Conservation (phyloP, 2,113 vertebrate species). For the Eulacestoma nigropectus region DNA sequence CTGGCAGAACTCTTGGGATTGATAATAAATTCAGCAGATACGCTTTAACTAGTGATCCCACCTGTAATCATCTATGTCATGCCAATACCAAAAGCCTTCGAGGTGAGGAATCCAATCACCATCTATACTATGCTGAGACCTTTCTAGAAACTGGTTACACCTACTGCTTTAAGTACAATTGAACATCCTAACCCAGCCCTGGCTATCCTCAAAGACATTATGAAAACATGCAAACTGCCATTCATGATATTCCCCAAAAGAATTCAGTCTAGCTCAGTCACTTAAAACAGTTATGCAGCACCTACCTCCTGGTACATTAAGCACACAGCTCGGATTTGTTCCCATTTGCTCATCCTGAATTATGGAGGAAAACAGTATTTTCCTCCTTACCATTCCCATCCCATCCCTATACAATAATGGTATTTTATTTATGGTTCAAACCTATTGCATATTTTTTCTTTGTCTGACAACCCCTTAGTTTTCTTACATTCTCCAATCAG, state of each 20-base stretch:
- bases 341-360: neutral
- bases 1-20: neutral
- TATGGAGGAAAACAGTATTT: neutral
- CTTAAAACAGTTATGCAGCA: neutral
- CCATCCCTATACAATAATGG: neutral
- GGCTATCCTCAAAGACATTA: neutral
- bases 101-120: accelerated
- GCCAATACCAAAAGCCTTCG: neutral
- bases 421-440: neutral
- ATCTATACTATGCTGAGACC: neutral
- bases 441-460: neutral
- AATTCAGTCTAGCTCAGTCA: neutral
- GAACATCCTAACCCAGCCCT: neutral
- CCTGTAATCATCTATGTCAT: neutral
- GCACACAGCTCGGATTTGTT: neutral
- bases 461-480: neutral
- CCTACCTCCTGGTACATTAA: neutral
- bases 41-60: neutral
- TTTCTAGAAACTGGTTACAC: neutral
- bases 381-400: neutral
- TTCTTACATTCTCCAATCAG: neutral
- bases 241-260: neutral
- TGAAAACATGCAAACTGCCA: neutral
- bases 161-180: neutral
- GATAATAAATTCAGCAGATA: neutral